Conservation (phyloP, 2,797 vertebrate genomes). For the Paratrypauchen microcephalus region DNA sequence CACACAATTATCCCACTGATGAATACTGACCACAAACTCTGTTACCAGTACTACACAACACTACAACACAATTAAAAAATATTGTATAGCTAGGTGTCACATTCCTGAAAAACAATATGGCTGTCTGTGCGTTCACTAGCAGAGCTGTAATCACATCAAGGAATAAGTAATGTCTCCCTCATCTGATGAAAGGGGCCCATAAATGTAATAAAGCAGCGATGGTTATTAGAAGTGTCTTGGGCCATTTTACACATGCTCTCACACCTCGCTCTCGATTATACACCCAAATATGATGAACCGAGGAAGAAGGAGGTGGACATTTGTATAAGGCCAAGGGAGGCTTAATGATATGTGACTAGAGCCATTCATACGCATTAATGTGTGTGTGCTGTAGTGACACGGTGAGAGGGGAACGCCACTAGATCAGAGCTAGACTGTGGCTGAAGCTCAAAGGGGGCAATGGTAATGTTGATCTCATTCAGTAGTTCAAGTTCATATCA, state of each 20-base stretch:
- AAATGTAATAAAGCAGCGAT: conserved; percentile 70
- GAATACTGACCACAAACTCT: neutral
- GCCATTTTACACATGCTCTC: conserved; percentile 61
- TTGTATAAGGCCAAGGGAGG: conserved; percentile 51
- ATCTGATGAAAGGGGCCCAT: conserved; percentile 68
- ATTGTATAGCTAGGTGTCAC: conserved; percentile 24
- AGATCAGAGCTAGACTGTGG: conserved; percentile 4
- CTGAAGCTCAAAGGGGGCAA: neutral
- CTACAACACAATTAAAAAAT: conserved; percentile 10
- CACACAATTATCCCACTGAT: neutral
- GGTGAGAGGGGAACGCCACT: conserved; percentile 14
- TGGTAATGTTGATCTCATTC: neutral
- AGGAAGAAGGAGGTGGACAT: conserved; percentile 49
- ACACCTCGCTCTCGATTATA: conserved; percentile 66
- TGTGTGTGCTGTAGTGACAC: conserved; percentile 26
- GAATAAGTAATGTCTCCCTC: conserved; percentile 57
- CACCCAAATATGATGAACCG: conserved; percentile 63
- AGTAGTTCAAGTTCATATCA: neutral
- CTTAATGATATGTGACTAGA: conserved; percentile 62
- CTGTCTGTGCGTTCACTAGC: conserved; percentile 25
- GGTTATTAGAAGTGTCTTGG: conserved; percentile 71
- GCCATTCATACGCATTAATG: conserved; percentile 63
- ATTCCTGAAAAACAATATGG: conserved; percentile 33
- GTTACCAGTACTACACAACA: neutral
- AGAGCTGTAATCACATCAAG: conserved; percentile 61